Percentiles rank a stretch among this genome's conserved stretches.
These are phyloP conservation scores for Lasioglossum calceatum DNA, from an alignment of 2,888 invertebrate species.

Conservation along the genomic window DNA sequence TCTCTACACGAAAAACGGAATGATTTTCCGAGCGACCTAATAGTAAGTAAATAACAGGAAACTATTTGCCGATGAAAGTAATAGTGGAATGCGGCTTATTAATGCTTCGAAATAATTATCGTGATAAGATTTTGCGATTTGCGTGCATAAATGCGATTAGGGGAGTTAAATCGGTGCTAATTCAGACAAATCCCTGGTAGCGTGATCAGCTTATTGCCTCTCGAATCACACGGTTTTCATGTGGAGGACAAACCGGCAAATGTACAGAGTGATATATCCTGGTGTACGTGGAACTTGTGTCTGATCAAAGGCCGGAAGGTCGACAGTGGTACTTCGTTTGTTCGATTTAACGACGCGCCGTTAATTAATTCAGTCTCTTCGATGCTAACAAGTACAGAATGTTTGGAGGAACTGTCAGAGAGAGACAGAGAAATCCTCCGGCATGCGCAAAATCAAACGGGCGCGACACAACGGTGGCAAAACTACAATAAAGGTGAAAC, in stretches of 20 bases:
- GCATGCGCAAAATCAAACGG: slow-evolving; percentile 24
- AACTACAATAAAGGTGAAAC: slow-evolving; percentile 47
- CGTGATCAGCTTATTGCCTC: slow-evolving; percentile 58
- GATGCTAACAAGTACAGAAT: slow-evolving; percentile 51
- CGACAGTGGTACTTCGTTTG: slow-evolving; percentile 67
- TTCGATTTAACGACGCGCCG: slow-evolving; percentile 66
- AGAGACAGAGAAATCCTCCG: neutral
- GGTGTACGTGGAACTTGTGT: slow-evolving; percentile 38
- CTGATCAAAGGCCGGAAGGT: slow-evolving; percentile 66
- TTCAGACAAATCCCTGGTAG: slow-evolving; percentile 57
- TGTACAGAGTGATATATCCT: slow-evolving; percentile 54
- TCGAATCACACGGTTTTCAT: slow-evolving; percentile 46
- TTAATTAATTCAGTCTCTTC: slow-evolving; percentile 60
- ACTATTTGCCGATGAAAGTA: neutral
- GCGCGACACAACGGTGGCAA: slow-evolving; percentile 7
- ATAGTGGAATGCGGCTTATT: neutral
- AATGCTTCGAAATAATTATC: slow-evolving; percentile 2
- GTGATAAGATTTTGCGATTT: slow-evolving; percentile 34
- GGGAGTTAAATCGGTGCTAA: slow-evolving; percentile 50
- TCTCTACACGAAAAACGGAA: too few species aligned
- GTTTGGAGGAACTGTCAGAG: slow-evolving; percentile 25
- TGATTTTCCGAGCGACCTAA: too few species aligned
- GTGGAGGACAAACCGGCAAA: slow-evolving; percentile 42
- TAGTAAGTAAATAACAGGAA: neutral
- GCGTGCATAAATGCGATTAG: slow-evolving; percentile 38